A percentile compares a stretch with the other conserved stretches of the same genome.
These are phyloP conservation scores for Cistogaster globosa DNA, from an alignment of 2,888 invertebrate species.

Conservation along the genomic window DNA sequence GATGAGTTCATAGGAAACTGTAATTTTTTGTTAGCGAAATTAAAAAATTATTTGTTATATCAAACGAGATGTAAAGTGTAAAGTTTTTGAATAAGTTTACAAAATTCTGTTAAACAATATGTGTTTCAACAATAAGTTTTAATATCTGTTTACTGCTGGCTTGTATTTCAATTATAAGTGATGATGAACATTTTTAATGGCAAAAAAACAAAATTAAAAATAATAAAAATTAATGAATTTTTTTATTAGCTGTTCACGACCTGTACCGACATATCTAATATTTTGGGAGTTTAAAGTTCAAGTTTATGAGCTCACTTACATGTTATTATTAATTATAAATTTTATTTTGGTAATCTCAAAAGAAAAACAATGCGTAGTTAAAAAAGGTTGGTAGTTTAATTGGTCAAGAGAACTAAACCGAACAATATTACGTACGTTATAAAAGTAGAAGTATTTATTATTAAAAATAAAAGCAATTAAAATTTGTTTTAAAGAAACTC, in stretches of 20 bases:
- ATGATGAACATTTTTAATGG: neutral
- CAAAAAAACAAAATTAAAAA: neutral
- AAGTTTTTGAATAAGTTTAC: neutral
- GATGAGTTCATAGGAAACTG: slow-evolving; percentile 40
- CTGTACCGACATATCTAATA: neutral
- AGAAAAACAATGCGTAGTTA: too few relatives aligned
- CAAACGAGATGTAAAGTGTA: slow-evolving; percentile 5
- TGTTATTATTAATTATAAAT: too few relatives aligned
- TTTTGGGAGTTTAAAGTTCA: neutral
- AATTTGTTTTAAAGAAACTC: too few relatives aligned
- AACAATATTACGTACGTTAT: too few relatives aligned
- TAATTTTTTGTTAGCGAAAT: slow-evolving; percentile 5
- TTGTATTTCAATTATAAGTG: neutral
- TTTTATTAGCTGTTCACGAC: neutral
- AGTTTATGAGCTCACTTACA: neutral
- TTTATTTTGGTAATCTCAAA: too few relatives aligned
- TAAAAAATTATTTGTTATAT: slow-evolving; percentile 20
- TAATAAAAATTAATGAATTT: too few relatives aligned
- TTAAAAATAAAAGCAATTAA: too few relatives aligned
- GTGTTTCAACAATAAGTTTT: slow-evolving; percentile 9
- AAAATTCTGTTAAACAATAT: slow-evolving; percentile 13
- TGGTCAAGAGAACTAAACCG: too few relatives aligned
- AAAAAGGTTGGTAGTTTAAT: too few relatives aligned
- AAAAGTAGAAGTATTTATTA: too few relatives aligned
- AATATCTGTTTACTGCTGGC: neutral